Conservation (phyloP, 2,113 vertebrate species). For the Tetrax tetrax region DNA sequence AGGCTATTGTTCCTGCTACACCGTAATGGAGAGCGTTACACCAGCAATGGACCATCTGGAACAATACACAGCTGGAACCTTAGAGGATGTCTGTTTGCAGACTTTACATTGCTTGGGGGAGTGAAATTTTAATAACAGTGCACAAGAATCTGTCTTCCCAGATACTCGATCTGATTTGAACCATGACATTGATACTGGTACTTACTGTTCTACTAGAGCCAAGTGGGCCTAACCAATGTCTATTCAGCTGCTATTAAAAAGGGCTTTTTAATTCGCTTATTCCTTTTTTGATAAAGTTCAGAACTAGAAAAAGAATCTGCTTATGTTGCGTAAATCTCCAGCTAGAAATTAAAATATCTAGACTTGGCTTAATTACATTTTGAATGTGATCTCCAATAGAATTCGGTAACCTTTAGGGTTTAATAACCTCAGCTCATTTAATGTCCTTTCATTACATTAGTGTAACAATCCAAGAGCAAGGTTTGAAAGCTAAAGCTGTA, state of each 20-base stretch:
- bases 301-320: neutral
- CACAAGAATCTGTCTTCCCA: slow-evolving; percentile 36
- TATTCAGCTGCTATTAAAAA: slow-evolving; percentile 60
- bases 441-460: slow-evolving; percentile 26
- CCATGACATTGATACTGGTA: slow-evolving; percentile 35
- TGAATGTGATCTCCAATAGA: slow-evolving; percentile 16
- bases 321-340: neutral
- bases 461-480: neutral
- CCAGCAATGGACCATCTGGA: neutral
- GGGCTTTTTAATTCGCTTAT: too few relatives aligned
- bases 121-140: slow-evolving; percentile 55
- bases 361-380: slow-evolving; percentile 45
- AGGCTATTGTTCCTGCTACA: neutral
- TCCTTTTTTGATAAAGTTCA: slow-evolving; percentile 15
- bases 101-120: neutral
- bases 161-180: slow-evolving; percentile 57
- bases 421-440: slow-evolving; percentile 51
- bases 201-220: slow-evolving; percentile 56
- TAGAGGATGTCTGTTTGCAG: slow-evolving; percentile 4
- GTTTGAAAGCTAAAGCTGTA: slow-evolving; percentile 15
- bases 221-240: slow-evolving; percentile 44
- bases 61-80: neutral
- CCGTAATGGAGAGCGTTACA: neutral
- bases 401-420: slow-evolving; percentile 32
- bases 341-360: slow-evolving; percentile 37